Evolutionary conservation across 2,797 vertebrate genomes (phyloP).

Genomic region (Hydrophis major): DNA sequence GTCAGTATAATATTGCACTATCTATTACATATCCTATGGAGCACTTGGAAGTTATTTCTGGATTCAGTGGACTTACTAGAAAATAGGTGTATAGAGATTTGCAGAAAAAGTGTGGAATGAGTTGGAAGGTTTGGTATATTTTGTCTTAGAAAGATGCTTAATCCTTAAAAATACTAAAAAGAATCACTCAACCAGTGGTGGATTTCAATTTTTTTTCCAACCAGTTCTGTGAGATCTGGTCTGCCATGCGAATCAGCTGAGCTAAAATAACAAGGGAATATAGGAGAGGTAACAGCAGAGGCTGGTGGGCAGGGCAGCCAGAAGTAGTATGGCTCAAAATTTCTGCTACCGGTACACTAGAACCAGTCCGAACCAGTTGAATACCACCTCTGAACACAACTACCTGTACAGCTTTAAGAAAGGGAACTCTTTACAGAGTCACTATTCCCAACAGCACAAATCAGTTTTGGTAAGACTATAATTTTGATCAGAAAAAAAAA

Average conservation of each 20-base stretch:
- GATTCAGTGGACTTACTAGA: not conserved
- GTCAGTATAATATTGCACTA: not conserved
- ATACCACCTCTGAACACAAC: no score
- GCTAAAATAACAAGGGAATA: no score
- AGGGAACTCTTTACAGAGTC: not conserved
- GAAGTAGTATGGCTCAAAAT: no score
- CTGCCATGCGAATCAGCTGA: no score
- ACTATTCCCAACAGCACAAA: not conserved
- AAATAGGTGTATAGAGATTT: not conserved
- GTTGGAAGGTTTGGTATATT: not conserved
- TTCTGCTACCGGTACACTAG: no score
- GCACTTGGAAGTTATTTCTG: not conserved
- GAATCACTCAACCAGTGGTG: no score
- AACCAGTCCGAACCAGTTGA: no score
- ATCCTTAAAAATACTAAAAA: not conserved
- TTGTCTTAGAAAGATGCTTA: not conserved
- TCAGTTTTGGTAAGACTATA: not conserved
- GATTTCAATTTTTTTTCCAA: no score
- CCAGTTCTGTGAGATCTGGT: no score
- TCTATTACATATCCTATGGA: not conserved
- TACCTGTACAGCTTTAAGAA: not conserved
- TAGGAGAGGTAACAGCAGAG: no score
- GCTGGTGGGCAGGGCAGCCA: no score
- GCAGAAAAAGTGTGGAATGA: not conserved
- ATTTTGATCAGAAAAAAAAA: not conserved